A percentile compares a stretch with the other conserved stretches of the same genome.
These are phyloP conservation scores for Himalopsyche kuldschensis DNA, from an alignment of 2,888 invertebrate genomes.

Conservation along the genomic window DNA sequence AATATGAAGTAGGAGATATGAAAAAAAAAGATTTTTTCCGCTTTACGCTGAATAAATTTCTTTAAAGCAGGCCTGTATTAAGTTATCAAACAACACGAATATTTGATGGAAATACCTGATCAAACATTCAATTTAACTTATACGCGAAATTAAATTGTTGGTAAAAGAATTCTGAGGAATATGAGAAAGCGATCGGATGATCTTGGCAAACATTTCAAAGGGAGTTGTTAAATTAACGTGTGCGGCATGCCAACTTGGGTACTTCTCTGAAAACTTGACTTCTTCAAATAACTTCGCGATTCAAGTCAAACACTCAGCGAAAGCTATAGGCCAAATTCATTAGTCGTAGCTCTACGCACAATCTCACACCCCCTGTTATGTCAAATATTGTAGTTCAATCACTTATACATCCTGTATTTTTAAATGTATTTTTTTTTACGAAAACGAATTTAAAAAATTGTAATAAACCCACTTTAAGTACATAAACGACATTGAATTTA, in stretches of 20 bases:
- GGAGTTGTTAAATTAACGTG: slow-evolving; percentile 18
- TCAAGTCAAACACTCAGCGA: slow-evolving; percentile 9
- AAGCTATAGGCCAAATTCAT: slow-evolving; percentile 17
- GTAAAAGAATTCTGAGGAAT: background rate
- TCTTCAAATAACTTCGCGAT: slow-evolving; percentile 5
- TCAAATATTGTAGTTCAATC: background rate
- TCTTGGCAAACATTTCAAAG: slow-evolving; percentile 2
- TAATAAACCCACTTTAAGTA: too few species aligned
- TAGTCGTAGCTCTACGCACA: background rate
- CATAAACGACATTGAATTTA: too few species aligned
- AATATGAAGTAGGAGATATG: too few species aligned
- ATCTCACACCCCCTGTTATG: background rate
- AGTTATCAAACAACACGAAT: background rate
- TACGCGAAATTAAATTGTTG: background rate
- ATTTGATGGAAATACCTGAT: background rate
- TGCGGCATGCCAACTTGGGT: slow-evolving; percentile 14
- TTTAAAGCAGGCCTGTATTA: background rate
- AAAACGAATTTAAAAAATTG: too few species aligned
- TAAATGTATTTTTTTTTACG: too few species aligned
- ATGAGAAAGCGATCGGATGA: background rate
- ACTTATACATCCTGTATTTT: background rate
- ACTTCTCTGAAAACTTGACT: slow-evolving; percentile 7
- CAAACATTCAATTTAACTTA: background rate
- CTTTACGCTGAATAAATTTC: background rate
- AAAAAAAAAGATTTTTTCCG: background rate